phyloP scores from a whole-genome alignment of 2,888 invertebrate species.

The Mythimna impura region DNA sequence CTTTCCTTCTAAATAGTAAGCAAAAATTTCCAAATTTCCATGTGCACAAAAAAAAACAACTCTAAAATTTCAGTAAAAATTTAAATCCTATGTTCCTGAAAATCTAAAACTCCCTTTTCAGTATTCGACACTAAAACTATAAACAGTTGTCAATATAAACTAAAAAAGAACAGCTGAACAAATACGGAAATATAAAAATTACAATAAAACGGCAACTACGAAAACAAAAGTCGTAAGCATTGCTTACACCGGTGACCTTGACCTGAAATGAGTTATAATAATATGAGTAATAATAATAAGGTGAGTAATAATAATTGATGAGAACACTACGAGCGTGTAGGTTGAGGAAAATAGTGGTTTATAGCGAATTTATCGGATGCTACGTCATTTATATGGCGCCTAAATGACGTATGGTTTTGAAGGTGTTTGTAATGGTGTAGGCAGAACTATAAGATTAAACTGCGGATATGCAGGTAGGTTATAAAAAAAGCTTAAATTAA shows the following conservation, averaged over 20 bases:
- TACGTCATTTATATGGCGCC: conserved; percentile 52
- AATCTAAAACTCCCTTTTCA: neutral
- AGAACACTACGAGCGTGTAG: conserved; percentile 42
- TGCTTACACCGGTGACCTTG: conserved; percentile 37
- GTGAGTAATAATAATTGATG: conserved; percentile 52
- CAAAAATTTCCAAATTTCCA: neutral
- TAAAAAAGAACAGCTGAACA: conserved; percentile 1
- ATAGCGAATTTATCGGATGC: conserved; percentile 24
- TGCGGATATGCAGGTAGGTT: neutral
- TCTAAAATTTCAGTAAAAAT: neutral
- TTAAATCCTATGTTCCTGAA: neutral
- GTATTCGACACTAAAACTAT: neutral
- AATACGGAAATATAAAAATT: conserved; percentile 35
- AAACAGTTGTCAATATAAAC: neutral
- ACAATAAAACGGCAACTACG: conserved; percentile 23
- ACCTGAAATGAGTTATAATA: conserved; percentile 52
- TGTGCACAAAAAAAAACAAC: neutral
- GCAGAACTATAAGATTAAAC: neutral
- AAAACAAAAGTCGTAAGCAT: conserved; percentile 31
- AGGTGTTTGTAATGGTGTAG: conserved; percentile 1
- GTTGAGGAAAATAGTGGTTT: conserved; percentile 52
- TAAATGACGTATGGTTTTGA: conserved; percentile 8
- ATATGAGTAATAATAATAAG: conserved; percentile 52
- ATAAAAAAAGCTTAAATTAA: neutral
- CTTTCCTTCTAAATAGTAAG: neutral